Conservation (phyloP, 2,888 invertebrate species). For the Microctonus hyperodae region DNA sequence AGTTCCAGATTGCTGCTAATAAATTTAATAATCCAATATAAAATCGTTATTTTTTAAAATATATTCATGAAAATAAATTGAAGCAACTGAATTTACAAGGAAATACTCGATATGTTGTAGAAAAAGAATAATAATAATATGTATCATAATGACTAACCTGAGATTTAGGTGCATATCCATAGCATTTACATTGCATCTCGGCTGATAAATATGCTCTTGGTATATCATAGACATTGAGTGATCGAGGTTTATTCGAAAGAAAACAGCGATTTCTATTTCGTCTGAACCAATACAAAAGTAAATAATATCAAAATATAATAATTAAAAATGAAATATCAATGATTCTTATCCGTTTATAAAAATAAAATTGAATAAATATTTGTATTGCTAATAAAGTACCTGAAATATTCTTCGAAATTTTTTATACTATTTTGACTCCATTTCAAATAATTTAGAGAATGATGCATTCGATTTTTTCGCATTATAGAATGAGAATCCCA, state of each 20-base stretch:
- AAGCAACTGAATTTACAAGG: too few relatives aligned
- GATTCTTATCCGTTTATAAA: too few relatives aligned
- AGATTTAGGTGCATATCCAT: neutral
- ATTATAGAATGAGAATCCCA: neutral
- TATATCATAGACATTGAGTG: neutral
- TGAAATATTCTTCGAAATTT: neutral
- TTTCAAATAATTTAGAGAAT: neutral
- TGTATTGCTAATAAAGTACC: too few relatives aligned
- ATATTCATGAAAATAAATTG: neutral
- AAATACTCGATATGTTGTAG: too few relatives aligned
- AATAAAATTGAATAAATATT: too few relatives aligned
- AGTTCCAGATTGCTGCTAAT: too few relatives aligned
- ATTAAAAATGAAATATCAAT: too few relatives aligned
- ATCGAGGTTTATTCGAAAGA: neutral
- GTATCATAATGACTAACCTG: too few relatives aligned
- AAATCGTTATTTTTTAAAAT: neutral
- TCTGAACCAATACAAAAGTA: too few relatives aligned
- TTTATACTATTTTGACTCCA: neutral
- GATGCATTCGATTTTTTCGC: neutral
- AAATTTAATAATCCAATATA: too few relatives aligned
- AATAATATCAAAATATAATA: too few relatives aligned
- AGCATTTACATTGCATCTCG: neutral
- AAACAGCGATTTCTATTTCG: neutral
- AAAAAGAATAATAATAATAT: too few relatives aligned
- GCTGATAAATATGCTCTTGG: neutral